Evolutionary conservation across 1,140 invertebrate genomes (phyloP), one percentile per base, ranked within the genome.

Genomic region (Coenobita brevimanus): DNA sequence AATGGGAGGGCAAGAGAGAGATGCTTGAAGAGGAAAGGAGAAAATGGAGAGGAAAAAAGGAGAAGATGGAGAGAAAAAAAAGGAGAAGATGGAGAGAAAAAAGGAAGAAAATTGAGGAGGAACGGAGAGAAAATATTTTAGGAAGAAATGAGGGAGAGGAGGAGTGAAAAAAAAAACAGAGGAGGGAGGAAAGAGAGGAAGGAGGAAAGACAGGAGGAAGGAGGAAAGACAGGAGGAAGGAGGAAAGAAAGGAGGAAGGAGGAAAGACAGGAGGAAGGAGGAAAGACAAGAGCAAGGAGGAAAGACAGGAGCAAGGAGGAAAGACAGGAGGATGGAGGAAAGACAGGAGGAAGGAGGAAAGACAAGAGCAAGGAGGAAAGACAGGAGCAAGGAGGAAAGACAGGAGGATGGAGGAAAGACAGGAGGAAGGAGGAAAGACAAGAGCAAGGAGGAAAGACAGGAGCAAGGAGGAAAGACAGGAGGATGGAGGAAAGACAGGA

Each of bases 121-220:
- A 41, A 46, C 43, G 43, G 27, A 38, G 27, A 24, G 27, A 24
- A 78, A 24, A 41, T 38, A 50, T 24, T 24, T 24, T 21, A 46
- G 54, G 75, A 78, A 24, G 27, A 24, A 50, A 24, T 21, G 43
- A 50, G 43, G 43, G 43, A 50, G 13, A 46, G 43, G 27, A 38
- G 27, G 43, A 15, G 43, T 24, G 43, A 50, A 24, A 41, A 46
- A 78, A 46, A 46, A 8, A 78, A 24, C 43, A 46, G 54, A 24
- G 54, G 75, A 78, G 41, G 54, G 41, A n/a, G 27, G 41, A 78
- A 24, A 78, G 75, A 78, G 75, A 78, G 41, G 27, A 24, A 50
- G 71, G 38, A n/a, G 3, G 36, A 4, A 21, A 75, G 27, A 75
- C 6, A 75, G 71, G 38, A 41, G 38, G 36, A 33, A 41, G 38